Base-by-base conservation (phyloP, 2,113 vertebrate species). In the Chamaetylas fuelleborni region DNA sequence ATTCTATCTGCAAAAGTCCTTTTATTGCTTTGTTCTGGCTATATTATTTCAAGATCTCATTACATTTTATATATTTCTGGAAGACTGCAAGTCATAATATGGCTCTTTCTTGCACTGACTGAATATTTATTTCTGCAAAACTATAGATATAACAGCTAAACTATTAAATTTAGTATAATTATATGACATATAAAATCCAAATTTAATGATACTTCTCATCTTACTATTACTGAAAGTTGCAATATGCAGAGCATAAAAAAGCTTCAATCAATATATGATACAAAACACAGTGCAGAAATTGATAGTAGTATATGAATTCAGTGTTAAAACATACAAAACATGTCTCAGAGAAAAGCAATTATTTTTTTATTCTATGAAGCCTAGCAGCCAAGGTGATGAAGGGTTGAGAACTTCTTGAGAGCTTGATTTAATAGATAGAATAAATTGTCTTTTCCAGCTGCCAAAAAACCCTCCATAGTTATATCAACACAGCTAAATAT, bases 31-130 rank as follows among this genome's bases (percentile, higher is more conserved):
- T 90, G 11, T 90, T 94, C 92, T 95, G 58, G 60, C 92, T 88
- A 57, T 96, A 76, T 93, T 94, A 88, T 88, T 96, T 92, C 94
- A 90, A 82, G 66, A 87, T 95, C 90, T 96, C 90, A 95, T 96
- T 93, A 85, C 38, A 56, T 83, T 97, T 95, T 92, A 77, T 38
- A 56, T 88, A 82, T 83, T 82, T 80, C 81, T 77, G 72, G 45
- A 85, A 93, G 66, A 91, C 7, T 38, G 31, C 8, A 88, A 95
- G 47, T 91, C 70, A 93, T 91, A 92, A 95, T 69, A 87, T 8
- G 26, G 47, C 64, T 94, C 54, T 88, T 92, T 47, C 34, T 85
- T 50, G 38, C 82, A 86, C 34, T 80, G 17, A 79, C 64, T 93
- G 71, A 86, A 74, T 70, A 90, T n/a, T 82, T 93, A 88, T 86